phyloP scores from a whole-genome alignment of 2,797 vertebrate species.

The Protosalanx chinensis region DNA sequence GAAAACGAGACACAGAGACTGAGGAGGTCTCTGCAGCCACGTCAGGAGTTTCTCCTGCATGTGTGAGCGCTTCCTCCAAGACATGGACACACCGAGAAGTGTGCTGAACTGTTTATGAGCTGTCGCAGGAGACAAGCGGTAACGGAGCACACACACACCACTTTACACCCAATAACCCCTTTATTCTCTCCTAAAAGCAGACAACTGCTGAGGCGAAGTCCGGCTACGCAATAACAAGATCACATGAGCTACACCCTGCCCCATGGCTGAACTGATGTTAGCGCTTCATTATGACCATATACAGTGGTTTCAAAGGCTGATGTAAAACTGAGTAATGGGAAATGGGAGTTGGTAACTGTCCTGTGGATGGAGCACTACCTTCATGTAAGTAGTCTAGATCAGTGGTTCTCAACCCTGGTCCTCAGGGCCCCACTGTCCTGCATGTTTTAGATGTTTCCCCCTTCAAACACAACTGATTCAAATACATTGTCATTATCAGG shows the following conservation, averaged over 20 bases:
- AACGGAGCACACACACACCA: slow-evolving; percentile 1
- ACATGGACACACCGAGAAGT: neutral
- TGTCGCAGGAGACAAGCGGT: neutral
- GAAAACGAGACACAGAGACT: neutral
- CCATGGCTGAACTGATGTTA: neutral
- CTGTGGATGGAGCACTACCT: too few species aligned
- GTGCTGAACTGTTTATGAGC: slow-evolving; percentile 19
- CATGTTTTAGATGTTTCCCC: too few species aligned
- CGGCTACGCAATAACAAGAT: neutral
- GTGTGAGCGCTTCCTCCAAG: neutral
- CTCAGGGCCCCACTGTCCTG: too few species aligned
- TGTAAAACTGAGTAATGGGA: too few species aligned
- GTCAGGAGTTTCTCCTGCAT: neutral
- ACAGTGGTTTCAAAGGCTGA: too few species aligned
- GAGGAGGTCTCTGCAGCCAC: neutral
- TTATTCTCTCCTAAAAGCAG: neutral
- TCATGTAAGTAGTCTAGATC: neutral
- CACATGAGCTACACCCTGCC: neutral
- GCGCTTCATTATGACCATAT: too few species aligned
- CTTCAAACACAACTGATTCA: too few species aligned
- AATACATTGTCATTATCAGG: too few species aligned
- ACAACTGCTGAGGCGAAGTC: neutral
- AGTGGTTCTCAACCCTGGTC: too few species aligned
- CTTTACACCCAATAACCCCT: slow-evolving; percentile 1
- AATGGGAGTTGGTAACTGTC: too few species aligned